A percentile compares a stretch with the other conserved stretches of the same genome.
These are phyloP conservation scores for Drosophila insularis DNA, from an alignment of 1,140 invertebrate genomes.

Conservation along the genomic window DNA sequence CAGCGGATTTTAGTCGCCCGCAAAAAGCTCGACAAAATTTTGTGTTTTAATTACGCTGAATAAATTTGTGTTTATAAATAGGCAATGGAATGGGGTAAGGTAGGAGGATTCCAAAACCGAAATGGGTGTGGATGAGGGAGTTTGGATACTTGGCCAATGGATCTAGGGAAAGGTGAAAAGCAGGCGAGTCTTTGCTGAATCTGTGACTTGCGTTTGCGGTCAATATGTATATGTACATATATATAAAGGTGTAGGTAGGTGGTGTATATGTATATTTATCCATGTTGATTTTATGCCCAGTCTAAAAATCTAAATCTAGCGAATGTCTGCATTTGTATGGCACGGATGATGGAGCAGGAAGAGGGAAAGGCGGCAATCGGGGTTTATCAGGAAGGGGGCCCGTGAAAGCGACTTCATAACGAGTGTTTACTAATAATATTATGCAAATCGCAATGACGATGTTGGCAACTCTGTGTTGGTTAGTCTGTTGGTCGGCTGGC, in stretches of 20 bases:
- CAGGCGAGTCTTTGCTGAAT: conserved; percentile 12
- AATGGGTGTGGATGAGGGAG: neutral
- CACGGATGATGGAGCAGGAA: neutral
- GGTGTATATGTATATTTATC: neutral
- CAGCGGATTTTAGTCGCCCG: conserved; percentile 35
- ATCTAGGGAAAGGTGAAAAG: conserved; percentile 9
- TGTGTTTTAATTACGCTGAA: conserved; percentile 81
- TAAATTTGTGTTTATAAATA: conserved; percentile 81
- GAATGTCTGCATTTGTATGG: conserved; percentile 68
- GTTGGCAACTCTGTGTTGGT: neutral
- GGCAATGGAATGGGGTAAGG: conserved; percentile 45
- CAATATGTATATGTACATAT: conserved; percentile 38
- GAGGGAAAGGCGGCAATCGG: neutral
- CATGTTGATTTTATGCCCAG: conserved; percentile 62
- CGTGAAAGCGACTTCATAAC: conserved; percentile 71
- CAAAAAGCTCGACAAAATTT: conserved; percentile 55
- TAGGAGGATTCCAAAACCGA: neutral
- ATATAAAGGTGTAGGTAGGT: neutral
- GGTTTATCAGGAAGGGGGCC: neutral
- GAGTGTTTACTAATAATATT: conserved; percentile 81
- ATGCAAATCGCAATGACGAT: conserved; percentile 67
- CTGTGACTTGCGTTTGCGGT: conserved; percentile 63
- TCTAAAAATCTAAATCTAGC: conserved; percentile 75
- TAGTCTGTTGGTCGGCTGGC: neutral
- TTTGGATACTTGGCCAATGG: neutral